Evolutionary conservation across 1,140 invertebrate species (phyloP).

Genomic region (Nixonia krombeini): DNA sequence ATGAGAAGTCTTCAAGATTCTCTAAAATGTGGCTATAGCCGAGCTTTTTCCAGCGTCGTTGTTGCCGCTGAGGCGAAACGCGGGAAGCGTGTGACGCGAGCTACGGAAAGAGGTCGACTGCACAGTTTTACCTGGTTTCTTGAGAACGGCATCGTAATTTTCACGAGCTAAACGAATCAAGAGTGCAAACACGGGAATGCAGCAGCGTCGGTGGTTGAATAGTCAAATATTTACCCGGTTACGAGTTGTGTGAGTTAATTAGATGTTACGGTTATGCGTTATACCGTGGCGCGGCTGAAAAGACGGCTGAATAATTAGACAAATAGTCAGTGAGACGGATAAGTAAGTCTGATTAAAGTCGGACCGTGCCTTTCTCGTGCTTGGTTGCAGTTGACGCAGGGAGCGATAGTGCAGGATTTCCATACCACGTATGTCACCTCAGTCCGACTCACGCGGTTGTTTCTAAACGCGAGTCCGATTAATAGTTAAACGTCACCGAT

Average conservation of each 20-base stretch:
- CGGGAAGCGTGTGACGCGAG: not conserved
- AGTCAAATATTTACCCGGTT: constrained; percentile 6
- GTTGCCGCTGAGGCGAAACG: too few species aligned
- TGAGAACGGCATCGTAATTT: not conserved
- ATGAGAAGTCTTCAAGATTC: too few species aligned
- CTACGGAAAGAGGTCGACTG: too few species aligned
- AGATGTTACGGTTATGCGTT: constrained; percentile 2
- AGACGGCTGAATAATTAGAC: constrained; percentile 2
- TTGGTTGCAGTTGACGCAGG: too few species aligned
- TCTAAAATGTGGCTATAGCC: too few species aligned
- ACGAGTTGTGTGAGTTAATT: constrained; percentile 7
- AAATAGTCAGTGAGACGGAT: not conserved
- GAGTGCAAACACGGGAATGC: constrained; percentile 1
- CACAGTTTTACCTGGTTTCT: constrained; percentile 3
- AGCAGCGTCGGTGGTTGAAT: constrained; percentile 1
- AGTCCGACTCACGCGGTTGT: too few species aligned
- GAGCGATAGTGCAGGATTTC: too few species aligned
- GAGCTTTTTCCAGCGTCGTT: too few species aligned
- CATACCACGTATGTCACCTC: too few species aligned
- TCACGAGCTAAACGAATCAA: constrained; percentile 1
- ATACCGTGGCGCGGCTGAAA: not conserved
- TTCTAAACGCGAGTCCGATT: too few species aligned
- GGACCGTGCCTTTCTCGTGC: too few species aligned
- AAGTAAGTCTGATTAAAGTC: constrained; percentile 4
- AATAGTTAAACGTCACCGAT: too few species aligned